phyloP scores from a whole-genome alignment of 2,113 vertebrate species.

The Rhinoptilus africanus region DNA sequence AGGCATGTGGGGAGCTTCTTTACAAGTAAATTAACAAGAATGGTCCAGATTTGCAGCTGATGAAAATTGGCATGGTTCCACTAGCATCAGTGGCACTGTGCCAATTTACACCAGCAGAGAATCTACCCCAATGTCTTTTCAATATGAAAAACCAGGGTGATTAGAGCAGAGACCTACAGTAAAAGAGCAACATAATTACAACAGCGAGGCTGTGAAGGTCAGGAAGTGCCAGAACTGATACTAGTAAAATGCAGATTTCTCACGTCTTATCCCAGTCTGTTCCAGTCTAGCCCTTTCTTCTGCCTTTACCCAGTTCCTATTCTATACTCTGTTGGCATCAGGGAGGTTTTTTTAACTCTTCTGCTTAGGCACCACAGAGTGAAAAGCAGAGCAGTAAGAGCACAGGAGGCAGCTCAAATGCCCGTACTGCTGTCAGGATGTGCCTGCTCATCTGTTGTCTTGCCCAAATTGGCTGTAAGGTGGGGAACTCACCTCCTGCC shows the following conservation, averaged over 20 bases:
- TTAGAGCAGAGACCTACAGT: background rate
- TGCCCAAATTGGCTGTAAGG: background rate
- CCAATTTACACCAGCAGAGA: conserved; percentile 23
- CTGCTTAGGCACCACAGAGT: too few species aligned
- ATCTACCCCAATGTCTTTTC: background rate
- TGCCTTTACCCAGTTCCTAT: background rate
- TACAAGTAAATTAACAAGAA: conserved; percentile 46
- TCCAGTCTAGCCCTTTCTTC: background rate
- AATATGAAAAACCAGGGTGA: background rate
- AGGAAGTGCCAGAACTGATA: background rate
- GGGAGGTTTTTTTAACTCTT: rapidly evolving
- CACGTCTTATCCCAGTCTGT: background rate
- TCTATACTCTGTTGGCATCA: background rate
- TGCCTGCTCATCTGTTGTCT: background rate
- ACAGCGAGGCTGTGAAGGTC: background rate
- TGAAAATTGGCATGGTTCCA: conserved; percentile 21
- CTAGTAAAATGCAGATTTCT: background rate
- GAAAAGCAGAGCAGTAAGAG: background rate
- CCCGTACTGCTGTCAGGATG: background rate
- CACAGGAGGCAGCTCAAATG: background rate
- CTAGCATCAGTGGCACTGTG: background rate
- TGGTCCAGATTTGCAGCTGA: conserved; percentile 58
- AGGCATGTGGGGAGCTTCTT: conserved; percentile 46
- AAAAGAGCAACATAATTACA: background rate
- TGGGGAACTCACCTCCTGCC: background rate